Evolutionary conservation across 1,140 invertebrate genomes (phyloP).

Genomic region (Chlorops oryzae): DNA sequence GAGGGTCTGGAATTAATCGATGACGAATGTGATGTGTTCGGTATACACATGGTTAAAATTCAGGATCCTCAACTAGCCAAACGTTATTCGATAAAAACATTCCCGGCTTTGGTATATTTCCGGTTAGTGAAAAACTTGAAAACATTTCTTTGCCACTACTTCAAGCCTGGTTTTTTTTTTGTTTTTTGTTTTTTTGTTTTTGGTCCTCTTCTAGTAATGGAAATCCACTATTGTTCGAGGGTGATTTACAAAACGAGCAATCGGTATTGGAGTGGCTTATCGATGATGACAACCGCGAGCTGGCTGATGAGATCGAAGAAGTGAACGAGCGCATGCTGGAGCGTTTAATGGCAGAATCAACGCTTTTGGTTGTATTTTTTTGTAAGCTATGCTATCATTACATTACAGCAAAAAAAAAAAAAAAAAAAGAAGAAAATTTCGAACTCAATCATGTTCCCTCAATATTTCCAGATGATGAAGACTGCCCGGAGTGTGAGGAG

Average conservation of each 20-base stretch:
- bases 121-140: conserved; percentile 35
- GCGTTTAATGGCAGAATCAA: conserved; percentile 78
- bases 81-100: conserved; percentile 90
- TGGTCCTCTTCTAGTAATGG: conserved; percentile 57
- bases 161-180: not conserved
- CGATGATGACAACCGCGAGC: conserved; percentile 87
- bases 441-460: no score
- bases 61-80: conserved; percentile 86
- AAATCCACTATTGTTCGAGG: conserved; percentile 88
- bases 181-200: not conserved
- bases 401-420: not conserved
- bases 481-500: conserved; percentile 83
- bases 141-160: not conserved
- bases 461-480: conserved; percentile 68
- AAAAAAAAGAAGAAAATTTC: not conserved
- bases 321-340: conserved; percentile 88
- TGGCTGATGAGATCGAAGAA: conserved; percentile 90
- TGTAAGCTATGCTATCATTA: conserved; percentile 59
- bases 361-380: conserved; percentile 85
- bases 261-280: conserved; percentile 88
- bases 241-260: conserved; percentile 85
- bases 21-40: conserved; percentile 88
- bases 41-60: conserved; percentile 92
- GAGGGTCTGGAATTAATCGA: conserved; percentile 86
- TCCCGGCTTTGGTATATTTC: conserved; percentile 88